These are phyloP conservation scores for Abrostola triplasia DNA, from an alignment of 2,888 invertebrate genomes.

Conservation along the genomic window DNA sequence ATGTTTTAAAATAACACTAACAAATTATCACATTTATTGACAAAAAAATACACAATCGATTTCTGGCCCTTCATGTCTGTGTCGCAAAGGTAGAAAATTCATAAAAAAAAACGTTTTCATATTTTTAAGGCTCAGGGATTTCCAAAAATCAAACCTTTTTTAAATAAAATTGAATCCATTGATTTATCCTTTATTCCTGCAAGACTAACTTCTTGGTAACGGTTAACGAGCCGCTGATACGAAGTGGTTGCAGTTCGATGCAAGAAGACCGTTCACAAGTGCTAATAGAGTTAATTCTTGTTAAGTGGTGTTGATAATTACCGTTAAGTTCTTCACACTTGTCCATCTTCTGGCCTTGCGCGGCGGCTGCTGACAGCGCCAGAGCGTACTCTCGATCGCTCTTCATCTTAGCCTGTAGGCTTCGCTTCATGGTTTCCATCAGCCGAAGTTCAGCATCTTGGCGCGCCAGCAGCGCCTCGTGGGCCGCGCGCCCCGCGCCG, in stretches of 20 bases:
- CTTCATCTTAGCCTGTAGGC: constrained; percentile 95
- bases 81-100: too few relatives aligned
- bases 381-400: constrained; percentile 97
- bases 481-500: constrained; percentile 95
- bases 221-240: too few relatives aligned
- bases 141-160: too few relatives aligned
- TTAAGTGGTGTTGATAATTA: constrained; percentile 58
- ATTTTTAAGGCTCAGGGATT: too few relatives aligned
- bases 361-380: constrained; percentile 93
- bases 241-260: constrained; percentile 16
- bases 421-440: constrained; percentile 96
- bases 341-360: constrained; percentile 95
- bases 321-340: constrained; percentile 92
- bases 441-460: constrained; percentile 98
- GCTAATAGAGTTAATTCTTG: constrained; percentile 43
- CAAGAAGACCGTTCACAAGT: constrained; percentile 23
- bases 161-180: too few relatives aligned
- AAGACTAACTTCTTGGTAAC: too few relatives aligned
- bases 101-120: too few relatives aligned
- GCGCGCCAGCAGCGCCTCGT: constrained; percentile 95
- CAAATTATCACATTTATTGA: too few relatives aligned
- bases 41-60: too few relatives aligned
- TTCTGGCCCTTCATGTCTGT: too few relatives aligned
- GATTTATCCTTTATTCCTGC: too few relatives aligned
- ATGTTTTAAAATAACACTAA: too few relatives aligned